These are phyloP conservation scores for Apogon hyalosoma DNA, from an alignment of 2,797 vertebrate genomes.

Conservation along the genomic window DNA sequence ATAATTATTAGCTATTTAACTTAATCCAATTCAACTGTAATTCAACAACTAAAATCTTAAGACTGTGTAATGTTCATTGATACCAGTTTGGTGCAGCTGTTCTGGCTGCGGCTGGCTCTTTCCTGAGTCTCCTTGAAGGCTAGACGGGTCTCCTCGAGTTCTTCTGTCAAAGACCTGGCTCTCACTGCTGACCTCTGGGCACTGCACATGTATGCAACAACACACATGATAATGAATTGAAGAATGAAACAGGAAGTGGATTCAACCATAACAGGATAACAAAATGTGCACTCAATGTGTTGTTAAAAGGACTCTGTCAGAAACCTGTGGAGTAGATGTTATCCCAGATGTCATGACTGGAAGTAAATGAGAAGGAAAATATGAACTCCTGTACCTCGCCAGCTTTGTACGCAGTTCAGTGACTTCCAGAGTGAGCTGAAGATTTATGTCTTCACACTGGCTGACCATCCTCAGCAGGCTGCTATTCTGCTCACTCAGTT, in stretches of 20 bases:
- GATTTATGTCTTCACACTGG: constrained; percentile 84
- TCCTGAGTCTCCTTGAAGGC: constrained; percentile 79
- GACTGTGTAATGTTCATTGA: background rate
- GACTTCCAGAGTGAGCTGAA: constrained; percentile 82
- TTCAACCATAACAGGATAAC: too few species aligned
- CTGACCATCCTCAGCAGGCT: constrained; percentile 76
- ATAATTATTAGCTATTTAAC: background rate
- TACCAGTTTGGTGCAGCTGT: constrained; percentile 79
- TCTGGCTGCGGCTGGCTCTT: constrained; percentile 63
- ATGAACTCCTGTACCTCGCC: constrained; percentile 68
- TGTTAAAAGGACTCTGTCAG: background rate
- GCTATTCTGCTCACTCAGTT: constrained; percentile 81
- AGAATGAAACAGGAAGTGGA: background rate
- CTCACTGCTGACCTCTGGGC: constrained; percentile 75
- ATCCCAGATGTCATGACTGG: background rate
- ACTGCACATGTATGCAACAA: constrained; percentile 47
- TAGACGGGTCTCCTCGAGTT: constrained; percentile 80
- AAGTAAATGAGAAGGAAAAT: background rate
- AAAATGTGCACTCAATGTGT: background rate
- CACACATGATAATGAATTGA: background rate
- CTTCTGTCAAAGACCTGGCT: constrained; percentile 74
- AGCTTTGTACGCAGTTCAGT: constrained; percentile 80
- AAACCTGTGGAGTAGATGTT: background rate
- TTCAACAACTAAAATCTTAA: too few species aligned
- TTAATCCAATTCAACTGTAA: background rate